phyloP scores from a whole-genome alignment of 2,888 invertebrate genomes.

The Chirona hameri region DNA sequence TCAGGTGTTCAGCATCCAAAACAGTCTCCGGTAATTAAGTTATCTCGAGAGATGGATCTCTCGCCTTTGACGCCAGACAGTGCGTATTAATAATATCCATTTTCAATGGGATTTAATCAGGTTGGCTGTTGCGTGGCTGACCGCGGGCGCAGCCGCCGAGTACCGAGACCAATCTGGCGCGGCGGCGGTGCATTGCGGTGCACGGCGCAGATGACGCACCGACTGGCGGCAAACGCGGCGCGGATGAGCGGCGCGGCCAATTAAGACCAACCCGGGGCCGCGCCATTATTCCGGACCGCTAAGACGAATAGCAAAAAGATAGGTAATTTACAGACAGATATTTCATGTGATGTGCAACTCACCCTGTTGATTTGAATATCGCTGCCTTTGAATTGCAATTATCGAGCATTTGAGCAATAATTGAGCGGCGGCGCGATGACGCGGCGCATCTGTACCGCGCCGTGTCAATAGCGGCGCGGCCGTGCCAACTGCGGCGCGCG shows the following conservation, averaged over 20 bases:
- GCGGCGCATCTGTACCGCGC: neutral
- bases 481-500: neutral
- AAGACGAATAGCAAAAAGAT: slow-evolving; percentile 27
- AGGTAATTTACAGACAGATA: slow-evolving; percentile 29
- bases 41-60: neutral
- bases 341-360: slow-evolving; percentile 28
- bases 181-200: neutral
- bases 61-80: neutral
- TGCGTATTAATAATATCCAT: slow-evolving; percentile 10
- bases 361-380: slow-evolving; percentile 24
- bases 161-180: slow-evolving; percentile 5
- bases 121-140: neutral
- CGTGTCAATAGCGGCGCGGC: neutral
- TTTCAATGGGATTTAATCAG: slow-evolving; percentile 28
- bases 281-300: neutral
- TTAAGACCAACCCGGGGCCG: neutral
- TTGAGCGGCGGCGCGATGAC: slow-evolving; percentile 13
- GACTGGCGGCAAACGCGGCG: neutral
- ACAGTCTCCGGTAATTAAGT: slow-evolving; percentile 9
- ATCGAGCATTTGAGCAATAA: slow-evolving; percentile 24
- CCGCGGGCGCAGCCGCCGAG: neutral
- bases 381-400: slow-evolving; percentile 29
- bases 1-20: neutral
- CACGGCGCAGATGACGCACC: neutral
- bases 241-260: slow-evolving; percentile 11